Base-by-base conservation (phyloP, 1,140 invertebrate genomes). In the Orchesella cincta region DNA sequence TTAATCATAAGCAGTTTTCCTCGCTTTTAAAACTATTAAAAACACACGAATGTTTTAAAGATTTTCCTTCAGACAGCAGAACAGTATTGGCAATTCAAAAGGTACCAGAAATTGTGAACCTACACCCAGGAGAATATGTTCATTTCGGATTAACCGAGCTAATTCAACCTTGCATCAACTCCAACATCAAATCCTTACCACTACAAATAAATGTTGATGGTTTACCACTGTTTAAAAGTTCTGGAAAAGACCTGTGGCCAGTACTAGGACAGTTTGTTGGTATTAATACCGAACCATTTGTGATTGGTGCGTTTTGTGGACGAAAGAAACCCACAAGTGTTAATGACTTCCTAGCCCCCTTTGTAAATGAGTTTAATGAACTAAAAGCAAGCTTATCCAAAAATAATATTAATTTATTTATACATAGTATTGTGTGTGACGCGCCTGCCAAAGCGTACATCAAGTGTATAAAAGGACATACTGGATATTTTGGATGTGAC, bases 401-500 rank as follows among this genome's bases (percentile, higher is more conserved):
- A 33, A 33, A 71, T 12, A 23, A 71, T 67, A n/a, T 80, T 29
- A 16, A 2, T 1, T 20, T 84, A 36, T 26, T 52, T 28, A 54
- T 84, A 14, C 20, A 72, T 28, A 76, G 72, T 57, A 39, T 84
- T 28, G 76, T 85, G 28, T 84, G 82, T 81, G 84, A 85, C 81
- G 79, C 82, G 0, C 83, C 83, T 20, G 85, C 83, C 12, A 64
- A 80, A 52, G 78, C 82, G 36, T 83, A 83, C 76, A 76, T 85
- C 14, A 81, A 81, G 70, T 26, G 73, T 14, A 81, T 79, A 12
- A 84, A 83, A 80, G 77, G 79, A n/a, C 82, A 83, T 73, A 77
- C 54, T 72, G 84, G 82, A 29, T 84, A 81, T 72, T 78, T 76
- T 79, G 82, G 82, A 3, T 84, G 84, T 80, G 80, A 82, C n/a